phyloP scores from a whole-genome alignment of 2,797 vertebrate genomes.

The Sphenopsis melanotis region DNA sequence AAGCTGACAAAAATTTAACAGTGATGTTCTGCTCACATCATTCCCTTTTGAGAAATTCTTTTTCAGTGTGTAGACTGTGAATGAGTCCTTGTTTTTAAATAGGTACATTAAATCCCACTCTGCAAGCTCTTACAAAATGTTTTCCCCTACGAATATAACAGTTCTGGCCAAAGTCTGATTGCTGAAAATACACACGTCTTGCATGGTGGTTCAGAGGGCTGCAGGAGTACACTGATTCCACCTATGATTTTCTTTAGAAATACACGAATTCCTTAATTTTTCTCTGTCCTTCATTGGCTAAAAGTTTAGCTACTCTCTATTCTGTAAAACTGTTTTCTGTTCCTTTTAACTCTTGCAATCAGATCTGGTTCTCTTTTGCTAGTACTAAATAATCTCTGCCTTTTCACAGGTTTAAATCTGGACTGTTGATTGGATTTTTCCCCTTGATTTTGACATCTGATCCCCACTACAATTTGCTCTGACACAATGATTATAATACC shows the following conservation, averaged over 20 bases:
- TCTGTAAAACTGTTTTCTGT: background rate
- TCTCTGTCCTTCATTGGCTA: background rate
- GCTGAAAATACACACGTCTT: background rate
- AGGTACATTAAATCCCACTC: background rate
- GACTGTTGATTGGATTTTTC: background rate
- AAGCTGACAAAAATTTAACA: background rate
- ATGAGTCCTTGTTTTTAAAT: background rate
- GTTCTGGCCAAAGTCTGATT: background rate
- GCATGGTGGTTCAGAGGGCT: background rate
- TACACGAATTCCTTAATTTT: background rate
- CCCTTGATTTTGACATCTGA: background rate
- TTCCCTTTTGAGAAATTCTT: background rate
- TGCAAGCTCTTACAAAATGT: background rate
- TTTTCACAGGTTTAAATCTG: background rate
- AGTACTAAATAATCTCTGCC: background rate
- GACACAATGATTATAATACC: background rate
- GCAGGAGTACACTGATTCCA: background rate
- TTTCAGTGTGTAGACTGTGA: background rate
- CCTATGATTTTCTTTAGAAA: background rate
- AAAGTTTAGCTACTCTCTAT: background rate
- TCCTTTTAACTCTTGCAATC: background rate
- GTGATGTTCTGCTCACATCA: background rate
- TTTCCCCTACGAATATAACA: background rate
- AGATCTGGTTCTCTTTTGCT: background rate
- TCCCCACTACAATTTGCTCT: background rate